Base-by-base conservation (phyloP, 2,888 invertebrate genomes). In the Pardosa pseudoannulata region DNA sequence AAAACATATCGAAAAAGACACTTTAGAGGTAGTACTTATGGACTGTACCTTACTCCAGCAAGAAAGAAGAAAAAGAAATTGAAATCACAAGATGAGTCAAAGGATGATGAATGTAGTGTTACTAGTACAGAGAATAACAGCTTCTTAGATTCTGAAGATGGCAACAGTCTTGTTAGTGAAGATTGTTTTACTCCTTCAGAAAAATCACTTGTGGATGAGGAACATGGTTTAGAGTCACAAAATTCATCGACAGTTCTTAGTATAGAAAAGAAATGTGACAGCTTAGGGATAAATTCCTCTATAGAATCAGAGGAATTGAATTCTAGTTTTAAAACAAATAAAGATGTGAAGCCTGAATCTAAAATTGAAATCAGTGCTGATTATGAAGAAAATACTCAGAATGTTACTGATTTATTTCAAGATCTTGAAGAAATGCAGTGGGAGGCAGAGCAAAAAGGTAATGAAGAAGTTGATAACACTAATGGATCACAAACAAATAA, bases 81-180 rank as follows among this genome's bases (percentile, higher is more conserved):
- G 62, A 73, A 29, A 6, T 56, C 70, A n/a, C 41, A 50, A 23
- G 68, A 80, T n/a, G 70, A 68, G 19, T 68, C 81, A 5, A 78
- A 74, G 62, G 81, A 86, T 39, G 81, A 88, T 65, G 81, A 86
- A 36, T 74, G 73, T 36, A 80, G 75, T 71, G 28, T 79, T 6
- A 76, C 75, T n/a, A 81, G 88, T 11, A 86, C 86, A 56, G 88
- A 88, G 39, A 88, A 79, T n/a, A 79, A 81, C 19, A 88, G 88
- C n/a, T 75, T 50, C 62, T 36, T 83, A 19, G 88, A 88, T 79
- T 88, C 88, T 32, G 88, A 81, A 31, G 88, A 86, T 46, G 86
- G 62, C 1, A 82, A 79, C 19, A 88, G 88, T 62, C 27, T 79
- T 23, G 73, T 76, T 56, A 88, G 88, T 74, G 88, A 88, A 29